Base-by-base conservation (phyloP, 2,797 vertebrate genomes). In the Catamblyrhynchus diadema region DNA sequence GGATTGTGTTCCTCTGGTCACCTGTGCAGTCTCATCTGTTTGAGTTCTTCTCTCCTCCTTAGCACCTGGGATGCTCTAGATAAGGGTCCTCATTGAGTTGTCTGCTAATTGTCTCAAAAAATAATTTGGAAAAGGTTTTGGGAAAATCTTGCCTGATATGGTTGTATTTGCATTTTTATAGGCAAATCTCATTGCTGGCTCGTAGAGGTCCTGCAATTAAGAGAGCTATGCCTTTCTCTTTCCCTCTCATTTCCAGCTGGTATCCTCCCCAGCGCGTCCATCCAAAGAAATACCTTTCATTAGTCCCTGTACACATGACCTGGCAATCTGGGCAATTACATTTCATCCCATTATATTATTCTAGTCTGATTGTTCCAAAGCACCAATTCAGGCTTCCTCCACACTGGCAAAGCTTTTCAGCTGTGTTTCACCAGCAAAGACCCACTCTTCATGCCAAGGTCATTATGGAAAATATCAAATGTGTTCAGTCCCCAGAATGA, bases 111-210 rank as follows among this genome's bases (percentile, higher is more conserved):
- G 19, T 47, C 56, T 66, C n/a, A 3, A 42, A 77, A 54, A 84
- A 77, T 35, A 19, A 8, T 2, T 47, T 77, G 25, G 47, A 74
- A 93, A 86, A 65, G 0, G 1, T 24, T 81, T 79, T 51, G 37
- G 60, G 44, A 85, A 81, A 82, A 64, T 14, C 60, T 89, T 86
- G 6, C 20, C 33, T 73, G 27, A 21, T 57, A 59, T 42, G n/a
- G 65, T 32, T 61, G 14, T 14, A 82, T 95, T 82, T 95, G 51
- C 54, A 47, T 93, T 93, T 93, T 91, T 73, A 82, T 37, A 56
- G 64, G 30, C 32, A 22, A 22, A 77, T 66, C 64, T 94, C 56
- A 48, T 20, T 90, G 16, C 60, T 93, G 75, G 32, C 47, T 90
- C 51, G 12, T 2, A 82, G 64, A 41, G 2, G 70, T 48, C 33